Base-by-base conservation (phyloP, 1,140 invertebrate genomes). In the Drosophila parabipectinata region DNA sequence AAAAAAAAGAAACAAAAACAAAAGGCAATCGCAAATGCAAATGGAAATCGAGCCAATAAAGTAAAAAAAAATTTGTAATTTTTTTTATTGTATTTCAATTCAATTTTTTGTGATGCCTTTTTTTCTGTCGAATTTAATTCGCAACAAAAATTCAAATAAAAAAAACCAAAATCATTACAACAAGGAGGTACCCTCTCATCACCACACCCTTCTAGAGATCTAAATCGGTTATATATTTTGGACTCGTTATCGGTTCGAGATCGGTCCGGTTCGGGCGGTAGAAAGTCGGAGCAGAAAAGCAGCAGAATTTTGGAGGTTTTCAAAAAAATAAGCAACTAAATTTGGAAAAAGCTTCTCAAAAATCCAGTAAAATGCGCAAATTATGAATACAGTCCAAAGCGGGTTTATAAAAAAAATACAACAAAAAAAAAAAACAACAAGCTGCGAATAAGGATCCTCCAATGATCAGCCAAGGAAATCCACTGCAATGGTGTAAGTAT, bases 21-120 rank as follows among this genome's bases (percentile, higher is more conserved):
- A n/a, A n/a, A n/a, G n/a, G n/a, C n/a, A n/a, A n/a, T n/a, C n/a
- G n/a, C n/a, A n/a, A n/a, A n/a, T n/a, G n/a, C n/a, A n/a, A n/a
- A n/a, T n/a, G n/a, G n/a, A n/a, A n/a, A n/a, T n/a, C n/a, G n/a
- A n/a, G n/a, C n/a, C n/a, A n/a, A n/a, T n/a, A n/a, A n/a, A n/a
- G n/a, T n/a, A n/a, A n/a, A n/a, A n/a, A n/a, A n/a, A 44, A 82
- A 76, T 63, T 62, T 10, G 21, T 21, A 77, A 83, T 75, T 87
- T 87, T n/a, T 87, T 87, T 87, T 87, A 68, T 87, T 87, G 78
- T 85, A 88, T 78, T 58, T 41, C 37, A 71, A 72, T 72, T 14
- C 4, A 44, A 44, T 72, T 76, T 79, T 76, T 81, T 78, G n/a
- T n/a, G n/a, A n/a, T n/a, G n/a, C n/a, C 58, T 77, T 75, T 80